Evolutionary conservation across 1,140 invertebrate species (phyloP), one percentile per base, ranked within the genome.

Genomic region (Rhysida immarginata): DNA sequence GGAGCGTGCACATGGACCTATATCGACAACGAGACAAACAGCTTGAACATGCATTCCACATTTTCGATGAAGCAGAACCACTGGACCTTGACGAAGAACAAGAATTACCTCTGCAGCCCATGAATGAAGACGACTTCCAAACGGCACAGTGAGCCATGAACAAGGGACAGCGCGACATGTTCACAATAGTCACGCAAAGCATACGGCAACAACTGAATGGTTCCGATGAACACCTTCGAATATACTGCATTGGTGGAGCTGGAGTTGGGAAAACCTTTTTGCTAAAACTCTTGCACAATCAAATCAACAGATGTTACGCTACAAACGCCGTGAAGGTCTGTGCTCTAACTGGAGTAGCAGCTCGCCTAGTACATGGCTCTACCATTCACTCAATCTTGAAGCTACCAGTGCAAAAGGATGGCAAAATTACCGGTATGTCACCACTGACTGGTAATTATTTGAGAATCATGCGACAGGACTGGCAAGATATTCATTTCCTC

Each of bases 401-500:
- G 58, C 58, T 68, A 57, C 66, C 66, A 60, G 64, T 69, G 56
- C 59, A 68, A 24, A 68, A 68, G 60, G 63, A 67, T 62, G 63
- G 63, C 58, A 56, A 49, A 49, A 68, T 65, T 52, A 55, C 59
- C 1, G 13, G 18, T 56, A 61, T 69, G 60, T 62, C 60, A 53
- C 44, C 41, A 14, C 60, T 67, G 18, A 68, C 62, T 49, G 66
- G 66, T 53, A 64, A 69, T 56, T 67, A 64, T 53, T 59, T 70
- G 41, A 60, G 59, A 63, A 53, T 60, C 52, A 65, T 69, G 65
- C 56, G 65, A 20, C 55, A 60, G 57, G 56, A 63, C 59, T 72
- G 67, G 68, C 60, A 62, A 61, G 35, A 70, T 29, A 60, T 66
- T 46, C 59, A 70, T 26, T 71, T 68, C 60, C 58, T 72, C 5